Evolutionary conservation across 2,888 invertebrate genomes (phyloP).

Genomic region (Homarus gammarus): DNA sequence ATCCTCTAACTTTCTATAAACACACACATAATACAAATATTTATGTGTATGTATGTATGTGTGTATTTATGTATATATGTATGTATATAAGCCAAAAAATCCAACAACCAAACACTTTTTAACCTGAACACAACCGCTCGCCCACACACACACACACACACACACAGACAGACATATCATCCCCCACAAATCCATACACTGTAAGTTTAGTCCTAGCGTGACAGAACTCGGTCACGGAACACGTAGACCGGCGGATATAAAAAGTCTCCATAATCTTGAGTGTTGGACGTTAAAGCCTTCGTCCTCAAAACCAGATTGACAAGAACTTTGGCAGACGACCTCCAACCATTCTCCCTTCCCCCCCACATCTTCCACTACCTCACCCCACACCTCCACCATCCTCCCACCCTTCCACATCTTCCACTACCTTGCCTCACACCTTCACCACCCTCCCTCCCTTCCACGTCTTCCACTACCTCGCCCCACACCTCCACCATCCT

Average conservation of each 20-base stretch:
- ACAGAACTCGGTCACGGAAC: not conserved
- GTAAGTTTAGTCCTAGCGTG: too few species aligned
- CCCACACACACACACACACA: conserved; percentile 10
- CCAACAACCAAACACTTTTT: too few species aligned
- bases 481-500: not conserved
- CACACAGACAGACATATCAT: conserved; percentile 21
- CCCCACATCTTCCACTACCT: not conserved
- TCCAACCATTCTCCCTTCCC: not conserved
- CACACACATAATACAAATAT: not conserved
- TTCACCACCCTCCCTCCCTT: not conserved
- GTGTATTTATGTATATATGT: conserved; percentile 3
- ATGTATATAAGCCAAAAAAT: too few species aligned
- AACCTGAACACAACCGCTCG: too few species aligned
- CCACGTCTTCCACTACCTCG: too few species aligned
- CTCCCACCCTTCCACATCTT: not conserved
- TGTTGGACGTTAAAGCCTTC: too few species aligned
- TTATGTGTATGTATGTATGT: conserved; percentile 13
- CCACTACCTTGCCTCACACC: not conserved
- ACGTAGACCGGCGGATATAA: not conserved
- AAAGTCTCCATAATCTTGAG: too few species aligned
- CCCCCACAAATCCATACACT: too few species aligned
- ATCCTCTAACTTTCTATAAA: too few species aligned
- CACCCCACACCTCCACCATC: not conserved
- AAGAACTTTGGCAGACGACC: not conserved
- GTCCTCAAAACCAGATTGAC: not conserved